Conservation (phyloP, 1,140 invertebrate genomes). For the Rhagoletis zephyria region DNA sequence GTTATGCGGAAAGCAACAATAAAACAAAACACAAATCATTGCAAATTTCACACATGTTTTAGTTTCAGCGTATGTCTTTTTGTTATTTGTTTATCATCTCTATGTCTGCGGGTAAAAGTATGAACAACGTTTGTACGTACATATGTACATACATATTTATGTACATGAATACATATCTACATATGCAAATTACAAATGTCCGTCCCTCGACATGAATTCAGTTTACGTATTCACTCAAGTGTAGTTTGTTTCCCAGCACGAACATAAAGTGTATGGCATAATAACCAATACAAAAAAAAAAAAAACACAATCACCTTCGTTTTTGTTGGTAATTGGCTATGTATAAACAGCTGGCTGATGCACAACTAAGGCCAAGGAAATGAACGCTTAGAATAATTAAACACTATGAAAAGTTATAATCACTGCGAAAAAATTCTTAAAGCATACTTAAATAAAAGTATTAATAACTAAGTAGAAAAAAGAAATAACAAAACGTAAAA, state of each 20-base stretch:
- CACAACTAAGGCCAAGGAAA: conserved; percentile 37
- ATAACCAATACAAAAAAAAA: background rate
- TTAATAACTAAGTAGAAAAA: background rate
- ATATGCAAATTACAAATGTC: background rate
- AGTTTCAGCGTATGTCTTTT: background rate
- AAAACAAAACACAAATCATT: conserved; percentile 15
- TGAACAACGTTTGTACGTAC: conserved; percentile 1
- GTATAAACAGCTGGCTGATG: background rate
- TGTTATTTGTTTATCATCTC: background rate
- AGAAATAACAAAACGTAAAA: background rate
- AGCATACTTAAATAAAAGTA: conserved; percentile 26
- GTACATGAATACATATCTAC: too few species aligned
- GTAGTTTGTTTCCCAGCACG: conserved; percentile 36
- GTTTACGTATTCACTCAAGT: conserved; percentile 15
- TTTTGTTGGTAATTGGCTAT: conserved; percentile 16
- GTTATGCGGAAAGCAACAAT: background rate
- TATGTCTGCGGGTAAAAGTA: conserved; percentile 16
- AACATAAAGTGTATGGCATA: background rate
- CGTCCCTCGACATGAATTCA: conserved; percentile 2
- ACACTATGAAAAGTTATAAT: background rate
- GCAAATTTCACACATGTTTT: conserved; percentile 31
- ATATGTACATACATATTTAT: background rate
- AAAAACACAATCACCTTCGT: background rate
- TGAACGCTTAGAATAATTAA: conserved; percentile 37
- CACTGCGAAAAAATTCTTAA: conserved; percentile 9